A percentile compares a stretch with the other conserved stretches of the same genome.
These are phyloP conservation scores for Lampris megalopsis DNA, from an alignment of 2,113 vertebrate species.

Conservation along the genomic window DNA sequence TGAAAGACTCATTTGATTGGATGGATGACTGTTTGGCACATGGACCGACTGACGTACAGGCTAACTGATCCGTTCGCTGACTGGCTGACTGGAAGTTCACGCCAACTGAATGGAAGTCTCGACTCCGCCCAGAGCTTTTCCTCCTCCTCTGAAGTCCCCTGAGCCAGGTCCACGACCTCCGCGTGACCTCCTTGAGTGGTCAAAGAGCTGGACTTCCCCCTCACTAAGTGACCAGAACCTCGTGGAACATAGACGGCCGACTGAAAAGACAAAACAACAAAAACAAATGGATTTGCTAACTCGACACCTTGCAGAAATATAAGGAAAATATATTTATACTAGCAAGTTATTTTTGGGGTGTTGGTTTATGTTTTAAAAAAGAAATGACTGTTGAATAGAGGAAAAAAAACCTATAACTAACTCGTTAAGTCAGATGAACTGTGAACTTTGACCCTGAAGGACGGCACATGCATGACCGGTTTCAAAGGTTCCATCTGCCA, in stretches of 20 bases:
- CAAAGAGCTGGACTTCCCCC: constrained; percentile 71
- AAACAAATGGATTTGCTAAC: constrained; percentile 67
- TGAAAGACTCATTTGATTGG: not conserved
- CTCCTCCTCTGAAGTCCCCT: constrained; percentile 1
- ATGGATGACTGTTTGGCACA: not conserved
- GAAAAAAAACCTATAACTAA: constrained; percentile 7
- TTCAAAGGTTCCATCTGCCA: constrained; percentile 84
- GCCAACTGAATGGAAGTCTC: not conserved
- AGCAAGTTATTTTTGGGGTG: constrained; percentile 53
- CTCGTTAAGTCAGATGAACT: constrained; percentile 43
- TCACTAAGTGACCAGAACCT: constrained; percentile 45
- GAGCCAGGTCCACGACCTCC: not conserved
- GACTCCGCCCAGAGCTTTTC: constrained; percentile 33
- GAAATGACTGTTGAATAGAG: constrained; percentile 5
- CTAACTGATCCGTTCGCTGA: not conserved
- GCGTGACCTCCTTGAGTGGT: not conserved
- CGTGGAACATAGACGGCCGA: no score
- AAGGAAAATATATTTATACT: constrained; percentile 92
- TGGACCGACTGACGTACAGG: not conserved
- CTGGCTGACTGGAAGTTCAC: not conserved
- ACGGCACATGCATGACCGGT: constrained; percentile 72
- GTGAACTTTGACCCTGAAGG: constrained; percentile 26
- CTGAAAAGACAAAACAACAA: no score
- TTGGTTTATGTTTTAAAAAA: constrained; percentile 39
- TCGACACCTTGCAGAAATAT: constrained; percentile 68